A percentile compares a stretch with the other conserved stretches of the same genome.
These are phyloP conservation scores for Zaprionus kolodkinae DNA, from an alignment of 1,140 invertebrate species.

Conservation along the genomic window DNA sequence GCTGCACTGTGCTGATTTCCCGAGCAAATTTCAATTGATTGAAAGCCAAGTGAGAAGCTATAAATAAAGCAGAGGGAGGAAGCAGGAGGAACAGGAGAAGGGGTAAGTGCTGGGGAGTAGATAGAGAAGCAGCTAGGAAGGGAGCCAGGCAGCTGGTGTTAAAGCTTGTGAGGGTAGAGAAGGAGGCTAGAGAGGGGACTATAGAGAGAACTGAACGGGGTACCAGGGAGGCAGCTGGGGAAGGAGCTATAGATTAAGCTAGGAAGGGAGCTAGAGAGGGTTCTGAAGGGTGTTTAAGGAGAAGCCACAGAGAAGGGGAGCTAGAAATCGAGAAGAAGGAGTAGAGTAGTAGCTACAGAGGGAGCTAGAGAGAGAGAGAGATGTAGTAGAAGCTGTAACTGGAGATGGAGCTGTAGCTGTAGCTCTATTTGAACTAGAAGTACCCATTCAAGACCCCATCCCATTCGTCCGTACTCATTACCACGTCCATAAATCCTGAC, in stretches of 20 bases:
- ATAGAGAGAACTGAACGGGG: too few species aligned
- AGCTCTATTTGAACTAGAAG: background rate
- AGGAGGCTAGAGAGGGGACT: background rate
- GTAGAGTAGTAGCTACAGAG: background rate
- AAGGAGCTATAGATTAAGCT: background rate
- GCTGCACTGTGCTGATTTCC: constrained; percentile 50
- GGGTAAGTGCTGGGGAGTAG: too few species aligned
- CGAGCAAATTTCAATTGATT: constrained; percentile 70
- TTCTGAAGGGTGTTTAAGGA: too few species aligned
- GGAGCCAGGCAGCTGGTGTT: background rate
- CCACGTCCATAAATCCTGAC: constrained; percentile 45
- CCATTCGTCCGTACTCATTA: background rate
- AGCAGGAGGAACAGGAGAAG: too few species aligned
- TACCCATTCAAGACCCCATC: background rate
- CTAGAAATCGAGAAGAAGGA: too few species aligned
- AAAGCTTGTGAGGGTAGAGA: background rate
- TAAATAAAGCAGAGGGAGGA: constrained; percentile 37
- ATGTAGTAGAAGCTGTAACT: background rate
- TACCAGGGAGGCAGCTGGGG: background rate
- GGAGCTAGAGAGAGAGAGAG: background rate
- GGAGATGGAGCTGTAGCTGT: background rate
- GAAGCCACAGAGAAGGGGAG: too few species aligned
- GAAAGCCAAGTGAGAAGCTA: constrained; percentile 56
- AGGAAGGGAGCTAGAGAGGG: too few species aligned
- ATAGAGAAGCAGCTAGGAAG: background rate